Evolutionary conservation across 2,797 vertebrate genomes (phyloP).

Genomic region (Philypnodon macrostomus): DNA sequence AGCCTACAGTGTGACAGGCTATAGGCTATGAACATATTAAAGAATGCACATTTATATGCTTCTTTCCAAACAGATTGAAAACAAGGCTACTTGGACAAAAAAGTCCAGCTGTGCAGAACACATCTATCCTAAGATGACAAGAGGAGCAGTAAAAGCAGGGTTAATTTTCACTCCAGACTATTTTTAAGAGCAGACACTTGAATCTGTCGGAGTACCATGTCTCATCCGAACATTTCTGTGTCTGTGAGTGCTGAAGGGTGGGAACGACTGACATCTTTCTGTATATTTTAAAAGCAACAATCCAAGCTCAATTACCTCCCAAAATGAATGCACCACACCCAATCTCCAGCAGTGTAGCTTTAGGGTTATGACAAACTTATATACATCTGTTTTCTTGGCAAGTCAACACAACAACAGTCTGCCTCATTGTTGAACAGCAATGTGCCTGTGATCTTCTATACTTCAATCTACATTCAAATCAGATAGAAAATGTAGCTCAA

Average conservation of each 20-base stretch:
- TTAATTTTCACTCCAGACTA: neutral
- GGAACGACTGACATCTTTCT: conserved; percentile 31
- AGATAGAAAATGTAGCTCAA: conserved; percentile 62
- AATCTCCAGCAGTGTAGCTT: conserved; percentile 38
- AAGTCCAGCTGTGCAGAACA: neutral
- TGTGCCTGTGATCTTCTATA: conserved; percentile 31
- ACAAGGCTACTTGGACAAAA: neutral
- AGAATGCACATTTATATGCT: too few relatives aligned
- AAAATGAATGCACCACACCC: conserved; percentile 37
- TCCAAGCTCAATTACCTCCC: conserved; percentile 59
- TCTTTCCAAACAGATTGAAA: too few relatives aligned
- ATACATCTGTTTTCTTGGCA: conserved; percentile 54
- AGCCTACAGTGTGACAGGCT: too few relatives aligned
- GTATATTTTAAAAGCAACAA: conserved; percentile 42
- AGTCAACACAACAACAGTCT: conserved; percentile 63
- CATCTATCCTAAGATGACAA: conserved; percentile 5
- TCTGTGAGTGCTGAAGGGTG: neutral
- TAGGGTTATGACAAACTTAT: conserved; percentile 30
- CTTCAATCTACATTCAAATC: conserved; percentile 67
- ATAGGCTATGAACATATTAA: too few relatives aligned
- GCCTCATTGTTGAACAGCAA: conserved; percentile 43
- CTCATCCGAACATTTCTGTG: conserved; percentile 14
- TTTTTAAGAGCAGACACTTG: neutral
- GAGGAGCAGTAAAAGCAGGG: neutral
- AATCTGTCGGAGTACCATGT: conserved; percentile 10